Conservation (phyloP, 2,888 invertebrate species). For the Acutogordius australiensis region DNA sequence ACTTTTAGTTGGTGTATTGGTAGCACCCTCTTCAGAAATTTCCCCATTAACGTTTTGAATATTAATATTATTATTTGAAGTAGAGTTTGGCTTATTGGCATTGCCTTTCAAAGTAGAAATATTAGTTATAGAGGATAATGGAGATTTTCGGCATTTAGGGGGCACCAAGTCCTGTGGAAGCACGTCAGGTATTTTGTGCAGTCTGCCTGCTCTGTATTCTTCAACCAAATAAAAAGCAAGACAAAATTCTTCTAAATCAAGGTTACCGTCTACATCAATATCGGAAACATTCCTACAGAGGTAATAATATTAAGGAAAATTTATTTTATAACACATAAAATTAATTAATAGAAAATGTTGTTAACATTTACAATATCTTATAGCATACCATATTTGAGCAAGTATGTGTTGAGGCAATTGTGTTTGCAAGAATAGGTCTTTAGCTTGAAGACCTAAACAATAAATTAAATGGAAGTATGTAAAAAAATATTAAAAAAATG, state of each 20-base stretch:
- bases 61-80: no score
- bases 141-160: not conserved
- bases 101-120: no score
- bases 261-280: not conserved
- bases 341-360: no score
- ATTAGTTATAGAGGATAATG: no score
- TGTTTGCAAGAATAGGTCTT: not conserved
- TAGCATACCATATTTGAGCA: constrained; percentile 5
- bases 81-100: no score
- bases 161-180: not conserved
- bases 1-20: no score
- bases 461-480: no score
- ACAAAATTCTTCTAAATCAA: not conserved
- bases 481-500: not conserved
- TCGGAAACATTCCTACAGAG: not conserved
- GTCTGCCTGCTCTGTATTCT: not conserved
- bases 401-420: not conserved
- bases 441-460: not conserved
- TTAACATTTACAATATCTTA: no score
- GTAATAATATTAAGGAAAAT: not conserved
- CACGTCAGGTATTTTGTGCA: not conserved
- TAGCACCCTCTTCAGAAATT: no score
- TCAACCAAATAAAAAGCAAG: not conserved
- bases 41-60: no score
- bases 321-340: no score